Percentiles rank a stretch among this genome's conserved stretches.
These are phyloP conservation scores for Oligia latruncula DNA, from an alignment of 2,888 invertebrate genomes.

Conservation along the genomic window DNA sequence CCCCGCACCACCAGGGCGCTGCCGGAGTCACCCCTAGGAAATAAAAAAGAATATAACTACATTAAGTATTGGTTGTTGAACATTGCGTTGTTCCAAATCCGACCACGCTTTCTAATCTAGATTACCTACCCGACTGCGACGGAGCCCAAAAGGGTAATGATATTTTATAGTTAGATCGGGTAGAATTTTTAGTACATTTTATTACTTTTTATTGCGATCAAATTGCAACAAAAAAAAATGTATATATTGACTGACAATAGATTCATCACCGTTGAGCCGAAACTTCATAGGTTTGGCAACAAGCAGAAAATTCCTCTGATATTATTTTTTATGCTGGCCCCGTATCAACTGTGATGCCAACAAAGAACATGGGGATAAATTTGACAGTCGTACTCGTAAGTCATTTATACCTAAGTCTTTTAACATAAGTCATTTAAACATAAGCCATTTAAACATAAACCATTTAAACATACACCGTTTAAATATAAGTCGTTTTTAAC, in stretches of 20 bases:
- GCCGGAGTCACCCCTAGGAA: constrained; percentile 78
- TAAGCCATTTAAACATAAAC: too few relatives aligned
- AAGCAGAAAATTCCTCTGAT: neutral
- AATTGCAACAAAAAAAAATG: neutral
- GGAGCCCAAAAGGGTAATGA: neutral
- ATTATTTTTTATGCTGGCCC: neutral
- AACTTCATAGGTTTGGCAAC: too few relatives aligned
- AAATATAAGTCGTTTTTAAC: too few relatives aligned
- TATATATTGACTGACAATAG: neutral
- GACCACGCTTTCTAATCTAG: neutral
- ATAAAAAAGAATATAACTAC: neutral
- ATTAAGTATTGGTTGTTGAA: neutral
- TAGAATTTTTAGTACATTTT: neutral
- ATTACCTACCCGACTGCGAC: neutral
- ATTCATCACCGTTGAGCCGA: neutral
- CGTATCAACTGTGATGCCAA: neutral
- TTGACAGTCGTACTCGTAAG: neutral
- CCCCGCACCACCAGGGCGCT: constrained; percentile 70
- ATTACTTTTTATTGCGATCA: neutral
- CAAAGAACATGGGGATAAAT: neutral
- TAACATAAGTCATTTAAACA: too few relatives aligned
- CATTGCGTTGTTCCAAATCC: neutral
- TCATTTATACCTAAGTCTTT: too few relatives aligned
- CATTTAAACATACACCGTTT: neutral
- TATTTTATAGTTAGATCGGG: neutral